These are phyloP conservation scores for Indri indri DNA, from an alignment of 2,113 vertebrate species.

Conservation along the genomic window DNA sequence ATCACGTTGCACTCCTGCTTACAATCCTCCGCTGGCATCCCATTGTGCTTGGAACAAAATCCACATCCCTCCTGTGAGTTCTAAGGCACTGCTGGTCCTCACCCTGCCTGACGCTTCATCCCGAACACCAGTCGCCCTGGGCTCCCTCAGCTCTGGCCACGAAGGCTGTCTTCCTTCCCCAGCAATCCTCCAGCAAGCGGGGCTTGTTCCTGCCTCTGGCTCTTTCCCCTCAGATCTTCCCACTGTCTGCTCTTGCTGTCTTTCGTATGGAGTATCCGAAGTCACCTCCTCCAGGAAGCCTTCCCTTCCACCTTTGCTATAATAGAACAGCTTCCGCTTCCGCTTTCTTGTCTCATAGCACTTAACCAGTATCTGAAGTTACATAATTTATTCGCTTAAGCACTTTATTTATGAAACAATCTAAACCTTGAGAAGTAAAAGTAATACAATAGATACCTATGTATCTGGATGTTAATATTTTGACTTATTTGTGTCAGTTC, in stretches of 20 bases:
- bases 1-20: not conserved
- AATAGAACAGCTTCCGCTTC: not conserved
- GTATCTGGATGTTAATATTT: not conserved
- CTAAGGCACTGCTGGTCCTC: not conserved
- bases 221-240: not conserved
- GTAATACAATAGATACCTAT: not conserved
- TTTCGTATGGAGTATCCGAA: not conserved
- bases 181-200: not conserved
- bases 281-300: not conserved
- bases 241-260: not conserved
- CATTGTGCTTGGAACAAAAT: not conserved
- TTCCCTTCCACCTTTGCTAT: not conserved
- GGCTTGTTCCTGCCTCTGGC: not conserved
- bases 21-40: not conserved
- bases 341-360: not conserved
- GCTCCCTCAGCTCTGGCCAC: not conserved
- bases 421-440: not conserved
- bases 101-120: not conserved
- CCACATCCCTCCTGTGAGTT: not conserved
- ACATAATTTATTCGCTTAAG: not conserved
- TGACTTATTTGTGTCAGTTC: not conserved
- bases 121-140: accelerated
- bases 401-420: not conserved
- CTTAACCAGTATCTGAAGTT: not conserved
- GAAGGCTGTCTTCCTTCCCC: not conserved